phyloP scores from a whole-genome alignment of 2,797 vertebrate species.

The Meriones psammophilus region DNA sequence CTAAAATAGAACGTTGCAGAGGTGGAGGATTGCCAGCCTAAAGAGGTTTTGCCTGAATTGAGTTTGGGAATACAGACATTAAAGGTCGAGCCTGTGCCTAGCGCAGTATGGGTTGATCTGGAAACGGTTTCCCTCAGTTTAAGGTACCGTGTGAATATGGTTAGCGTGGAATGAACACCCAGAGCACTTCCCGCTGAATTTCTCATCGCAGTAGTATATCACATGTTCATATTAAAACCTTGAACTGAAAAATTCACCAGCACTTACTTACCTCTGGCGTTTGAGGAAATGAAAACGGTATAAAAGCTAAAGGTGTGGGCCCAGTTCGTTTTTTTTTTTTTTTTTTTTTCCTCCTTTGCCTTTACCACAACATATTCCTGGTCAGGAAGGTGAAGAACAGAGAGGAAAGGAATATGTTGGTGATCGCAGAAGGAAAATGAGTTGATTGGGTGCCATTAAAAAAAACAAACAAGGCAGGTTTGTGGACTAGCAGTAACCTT shows the following conservation, averaged over 20 bases:
- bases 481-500: neutral
- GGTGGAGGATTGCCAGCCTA: neutral
- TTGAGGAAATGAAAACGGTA: neutral
- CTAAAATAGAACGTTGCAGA: constrained; percentile 54
- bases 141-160: neutral
- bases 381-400: neutral
- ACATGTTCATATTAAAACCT: neutral
- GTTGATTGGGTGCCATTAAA: neutral
- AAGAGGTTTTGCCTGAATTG: constrained; percentile 26
- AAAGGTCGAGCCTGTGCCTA: neutral
- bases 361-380: neutral
- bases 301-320: neutral
- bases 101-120: constrained; percentile 20
- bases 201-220: constrained; percentile 15
- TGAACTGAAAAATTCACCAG: constrained; percentile 12
- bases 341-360: neutral
- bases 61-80: neutral
- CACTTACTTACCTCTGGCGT: neutral
- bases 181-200: neutral
- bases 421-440: neutral
- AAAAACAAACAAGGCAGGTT: neutral
- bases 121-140: neutral
- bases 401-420: neutral
- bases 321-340: neutral
- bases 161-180: neutral